These are phyloP conservation scores for Zelostemma sp. DNA, from an alignment of 1,140 invertebrate species.

Conservation along the genomic window DNA sequence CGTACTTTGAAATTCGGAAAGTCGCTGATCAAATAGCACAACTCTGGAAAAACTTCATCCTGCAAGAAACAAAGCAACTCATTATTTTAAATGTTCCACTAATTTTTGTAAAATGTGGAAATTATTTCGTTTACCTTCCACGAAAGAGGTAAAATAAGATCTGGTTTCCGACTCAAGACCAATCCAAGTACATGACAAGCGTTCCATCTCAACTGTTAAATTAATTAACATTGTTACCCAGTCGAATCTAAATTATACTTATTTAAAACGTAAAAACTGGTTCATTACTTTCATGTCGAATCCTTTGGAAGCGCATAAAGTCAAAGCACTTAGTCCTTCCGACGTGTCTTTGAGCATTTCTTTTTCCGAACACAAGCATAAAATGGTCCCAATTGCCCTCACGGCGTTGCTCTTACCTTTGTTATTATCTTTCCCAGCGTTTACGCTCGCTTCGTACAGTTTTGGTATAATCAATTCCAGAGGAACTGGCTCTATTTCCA, in stretches of 20 bases:
- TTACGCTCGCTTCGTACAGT: slow-evolving; percentile 76
- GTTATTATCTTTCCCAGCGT: slow-evolving; percentile 79
- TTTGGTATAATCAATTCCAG: slow-evolving; percentile 75
- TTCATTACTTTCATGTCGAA: slow-evolving; percentile 81
- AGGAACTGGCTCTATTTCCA: slow-evolving; percentile 76
- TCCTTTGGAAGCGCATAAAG: slow-evolving; percentile 76
- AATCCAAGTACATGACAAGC: slow-evolving; percentile 89
- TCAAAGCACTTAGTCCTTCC: slow-evolving; percentile 71
- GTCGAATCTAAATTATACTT: background rate
- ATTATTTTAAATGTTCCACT: slow-evolving; percentile 2
- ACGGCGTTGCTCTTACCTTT: slow-evolving; percentile 86
- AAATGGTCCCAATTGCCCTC: slow-evolving; percentile 83
- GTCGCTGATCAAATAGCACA: slow-evolving; percentile 70
- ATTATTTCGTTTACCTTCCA: slow-evolving; percentile 59
- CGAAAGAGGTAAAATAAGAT: slow-evolving; percentile 55
- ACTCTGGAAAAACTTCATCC: slow-evolving; percentile 68
- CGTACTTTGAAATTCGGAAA: slow-evolving; percentile 80
- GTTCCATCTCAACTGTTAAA: slow-evolving; percentile 84
- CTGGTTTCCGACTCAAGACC: slow-evolving; percentile 59
- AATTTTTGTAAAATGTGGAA: background rate
- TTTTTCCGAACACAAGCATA: slow-evolving; percentile 75
- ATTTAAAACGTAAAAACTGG: slow-evolving; percentile 10
- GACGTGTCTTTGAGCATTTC: slow-evolving; percentile 69
- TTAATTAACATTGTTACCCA: slow-evolving; percentile 7
- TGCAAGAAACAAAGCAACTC: slow-evolving; percentile 55